Evolutionary conservation across 2,113 vertebrate species (phyloP).

Genomic region (Gymnobelideus leadbeateri): DNA sequence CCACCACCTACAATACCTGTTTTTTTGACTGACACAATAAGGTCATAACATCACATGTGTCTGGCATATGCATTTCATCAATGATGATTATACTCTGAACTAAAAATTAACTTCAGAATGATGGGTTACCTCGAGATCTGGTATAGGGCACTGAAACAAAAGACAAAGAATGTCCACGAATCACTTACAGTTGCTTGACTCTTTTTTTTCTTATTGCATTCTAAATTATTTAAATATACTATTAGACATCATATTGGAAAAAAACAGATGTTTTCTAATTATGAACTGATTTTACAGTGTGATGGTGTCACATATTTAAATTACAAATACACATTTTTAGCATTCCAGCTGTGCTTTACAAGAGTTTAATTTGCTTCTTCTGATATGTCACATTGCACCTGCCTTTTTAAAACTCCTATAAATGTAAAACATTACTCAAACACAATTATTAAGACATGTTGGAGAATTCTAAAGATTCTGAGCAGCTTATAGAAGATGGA

Average conservation of each 20-base stretch:
- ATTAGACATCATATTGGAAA: slow-evolving; percentile 88
- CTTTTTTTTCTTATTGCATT: slow-evolving; percentile 82
- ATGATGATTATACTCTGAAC: slow-evolving; percentile 79
- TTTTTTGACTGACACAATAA: slow-evolving; percentile 80
- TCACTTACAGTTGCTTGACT: slow-evolving; percentile 81
- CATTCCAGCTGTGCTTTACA: slow-evolving; percentile 92
- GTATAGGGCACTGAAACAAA: slow-evolving; percentile 81
- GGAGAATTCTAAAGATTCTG: slow-evolving; percentile 86
- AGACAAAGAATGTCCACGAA: slow-evolving; percentile 78
- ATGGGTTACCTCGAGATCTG: slow-evolving; percentile 76
- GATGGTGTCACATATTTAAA: slow-evolving; percentile 91
- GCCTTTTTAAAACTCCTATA: slow-evolving; percentile 90
- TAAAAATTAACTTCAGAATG: slow-evolving; percentile 83
- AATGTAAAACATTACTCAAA: slow-evolving; percentile 89
- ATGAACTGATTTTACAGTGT: slow-evolving; percentile 91
- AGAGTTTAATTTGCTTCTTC: slow-evolving; percentile 91
- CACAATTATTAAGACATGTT: slow-evolving; percentile 85
- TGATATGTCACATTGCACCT: slow-evolving; percentile 90
- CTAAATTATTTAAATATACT: slow-evolving; percentile 92
- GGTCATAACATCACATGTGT: slow-evolving; percentile 83
- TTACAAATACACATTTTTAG: slow-evolving; percentile 92
- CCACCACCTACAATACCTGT: slow-evolving; percentile 73
- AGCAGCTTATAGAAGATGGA: slow-evolving; percentile 79
- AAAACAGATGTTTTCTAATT: slow-evolving; percentile 91
- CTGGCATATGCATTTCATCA: slow-evolving; percentile 85